A percentile compares a stretch with the other conserved stretches of the same genome.
Conservation (phyloP, 2,888 invertebrate species). For the Parthenolecanium corni region DNA sequence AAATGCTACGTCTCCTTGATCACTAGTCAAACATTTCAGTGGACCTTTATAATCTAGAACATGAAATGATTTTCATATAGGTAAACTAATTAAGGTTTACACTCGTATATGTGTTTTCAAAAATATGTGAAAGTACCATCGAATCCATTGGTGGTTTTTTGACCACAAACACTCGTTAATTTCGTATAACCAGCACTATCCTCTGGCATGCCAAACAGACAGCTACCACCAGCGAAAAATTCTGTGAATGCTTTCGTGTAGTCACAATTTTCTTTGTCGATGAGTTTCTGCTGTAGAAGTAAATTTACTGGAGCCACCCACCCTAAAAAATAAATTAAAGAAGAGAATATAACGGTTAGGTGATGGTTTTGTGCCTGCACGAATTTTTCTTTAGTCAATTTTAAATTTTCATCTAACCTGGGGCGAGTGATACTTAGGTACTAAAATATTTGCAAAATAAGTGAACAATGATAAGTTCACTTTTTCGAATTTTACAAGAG, state of each 20-base stretch:
- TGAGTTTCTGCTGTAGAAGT: conserved; percentile 47
- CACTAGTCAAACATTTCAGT: conserved; percentile 38
- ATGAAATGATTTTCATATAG: too few relatives aligned
- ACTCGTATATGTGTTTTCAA: too few relatives aligned
- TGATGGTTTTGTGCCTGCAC: too few relatives aligned
- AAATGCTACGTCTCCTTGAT: conserved; percentile 44
- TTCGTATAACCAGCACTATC: conserved; percentile 31
- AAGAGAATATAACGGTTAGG: too few relatives aligned
- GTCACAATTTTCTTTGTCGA: conserved; percentile 47
- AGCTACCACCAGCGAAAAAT: conserved; percentile 57
- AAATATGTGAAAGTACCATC: background rate
- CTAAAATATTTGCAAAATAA: too few relatives aligned
- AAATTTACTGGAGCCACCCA: conserved; percentile 44
- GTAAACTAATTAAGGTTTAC: too few relatives aligned
- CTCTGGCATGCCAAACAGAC: conserved; percentile 49
- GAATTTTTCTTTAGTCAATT: background rate
- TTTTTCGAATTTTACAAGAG: too few relatives aligned
- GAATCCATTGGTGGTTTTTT: background rate
- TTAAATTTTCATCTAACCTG: too few relatives aligned
- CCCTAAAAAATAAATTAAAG: conserved; percentile 35
- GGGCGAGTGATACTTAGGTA: too few relatives aligned
- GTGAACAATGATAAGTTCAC: too few relatives aligned
- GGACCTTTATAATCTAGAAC: conserved; percentile 20
- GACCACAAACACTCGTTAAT: background rate
- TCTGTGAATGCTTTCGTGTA: conserved; percentile 48